phyloP scores from a whole-genome alignment of 2,113 vertebrate genomes.

The Caranx melampygus region DNA sequence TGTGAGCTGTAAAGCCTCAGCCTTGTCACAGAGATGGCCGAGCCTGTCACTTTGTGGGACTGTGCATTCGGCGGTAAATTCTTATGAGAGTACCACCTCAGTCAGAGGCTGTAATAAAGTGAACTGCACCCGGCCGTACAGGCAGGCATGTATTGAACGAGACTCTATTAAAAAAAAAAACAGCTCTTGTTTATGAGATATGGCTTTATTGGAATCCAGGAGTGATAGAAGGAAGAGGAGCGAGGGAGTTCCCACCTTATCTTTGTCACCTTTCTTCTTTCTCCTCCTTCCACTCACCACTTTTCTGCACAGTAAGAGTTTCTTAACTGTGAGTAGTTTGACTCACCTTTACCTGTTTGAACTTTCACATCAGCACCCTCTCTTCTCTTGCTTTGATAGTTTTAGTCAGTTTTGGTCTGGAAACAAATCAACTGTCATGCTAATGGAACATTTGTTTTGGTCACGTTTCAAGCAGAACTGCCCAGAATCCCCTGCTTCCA shows the following conservation, averaged over 20 bases:
- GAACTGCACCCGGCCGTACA: constrained; percentile 23
- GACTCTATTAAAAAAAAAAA: constrained; percentile 63
- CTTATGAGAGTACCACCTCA: constrained; percentile 61
- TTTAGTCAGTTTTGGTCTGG: background rate
- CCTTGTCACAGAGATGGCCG: constrained; percentile 16
- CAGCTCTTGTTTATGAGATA: constrained; percentile 69
- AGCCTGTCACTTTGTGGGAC: constrained; percentile 41
- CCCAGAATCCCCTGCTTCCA: background rate
- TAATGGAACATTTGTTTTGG: background rate
- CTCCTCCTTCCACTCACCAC: background rate
- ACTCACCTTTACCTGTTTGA: background rate
- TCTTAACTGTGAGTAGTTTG: background rate
- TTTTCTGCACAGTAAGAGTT: constrained; percentile 1
- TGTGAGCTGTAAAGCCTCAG: constrained; percentile 21
- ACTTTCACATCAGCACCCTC: background rate
- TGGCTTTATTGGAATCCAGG: constrained; percentile 58
- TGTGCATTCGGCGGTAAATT: constrained; percentile 56
- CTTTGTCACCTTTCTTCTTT: constrained; percentile 10
- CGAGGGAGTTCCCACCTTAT: constrained; percentile 19
- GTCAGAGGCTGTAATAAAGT: constrained; percentile 56
- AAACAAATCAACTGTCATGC: background rate
- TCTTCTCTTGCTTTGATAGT: background rate
- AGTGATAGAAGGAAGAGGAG: constrained; percentile 38
- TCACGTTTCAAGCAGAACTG: background rate
- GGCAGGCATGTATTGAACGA: constrained; percentile 59